Evolutionary conservation across 2,797 vertebrate species (phyloP).

Genomic region (Smutsia gigantea): DNA sequence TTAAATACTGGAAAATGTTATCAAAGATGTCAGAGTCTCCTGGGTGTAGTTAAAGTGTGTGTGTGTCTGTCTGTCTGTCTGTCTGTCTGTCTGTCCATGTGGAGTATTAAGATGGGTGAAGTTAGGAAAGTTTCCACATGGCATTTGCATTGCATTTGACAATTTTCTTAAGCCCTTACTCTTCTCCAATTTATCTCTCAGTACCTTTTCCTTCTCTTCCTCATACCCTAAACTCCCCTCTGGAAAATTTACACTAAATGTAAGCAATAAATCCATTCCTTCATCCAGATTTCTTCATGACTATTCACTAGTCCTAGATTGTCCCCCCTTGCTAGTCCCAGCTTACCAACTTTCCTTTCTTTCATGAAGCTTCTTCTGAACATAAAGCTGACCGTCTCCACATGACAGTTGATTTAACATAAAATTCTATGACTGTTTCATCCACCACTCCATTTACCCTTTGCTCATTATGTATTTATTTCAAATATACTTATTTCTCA

Average conservation of each 20-base stretch:
- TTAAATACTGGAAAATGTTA: constrained; percentile 48
- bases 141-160: neutral
- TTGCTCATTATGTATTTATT: neutral
- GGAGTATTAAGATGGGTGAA: neutral
- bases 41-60: neutral
- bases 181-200: neutral
- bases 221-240: neutral
- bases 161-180: neutral
- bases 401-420: constrained; percentile 33
- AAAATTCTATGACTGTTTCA: constrained; percentile 17
- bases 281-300: constrained; percentile 7
- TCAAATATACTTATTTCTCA: constrained; percentile 58
- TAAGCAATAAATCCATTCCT: neutral
- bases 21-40: constrained; percentile 38
- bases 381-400: neutral
- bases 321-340: neutral
- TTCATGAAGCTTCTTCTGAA: neutral
- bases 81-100: neutral
- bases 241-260: constrained; percentile 25
- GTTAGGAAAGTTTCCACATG: neutral
- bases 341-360: constrained; percentile 2
- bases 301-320: neutral
- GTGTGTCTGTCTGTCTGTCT: neutral
- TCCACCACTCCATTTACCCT: neutral
- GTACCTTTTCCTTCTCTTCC: neutral